Evolutionary conservation across 2,797 vertebrate genomes (phyloP).

Genomic region (Caiman crocodilus): DNA sequence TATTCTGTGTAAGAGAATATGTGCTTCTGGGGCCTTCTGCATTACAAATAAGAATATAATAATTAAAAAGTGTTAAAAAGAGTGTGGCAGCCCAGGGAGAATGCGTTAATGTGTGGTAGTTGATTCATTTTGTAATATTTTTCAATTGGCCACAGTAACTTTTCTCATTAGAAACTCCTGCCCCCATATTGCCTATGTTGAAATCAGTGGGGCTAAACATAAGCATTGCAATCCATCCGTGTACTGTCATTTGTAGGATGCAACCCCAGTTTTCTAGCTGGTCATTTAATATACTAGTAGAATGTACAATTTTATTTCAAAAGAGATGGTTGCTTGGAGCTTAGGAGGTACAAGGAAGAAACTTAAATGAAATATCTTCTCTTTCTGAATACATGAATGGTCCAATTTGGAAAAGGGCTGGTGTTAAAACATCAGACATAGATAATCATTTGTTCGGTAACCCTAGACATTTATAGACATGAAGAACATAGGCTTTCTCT

Average conservation of each 20-base stretch:
- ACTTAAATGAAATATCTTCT: background rate
- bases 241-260: background rate
- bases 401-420: background rate
- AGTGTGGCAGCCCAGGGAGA: background rate
- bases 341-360: background rate
- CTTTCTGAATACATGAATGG: background rate
- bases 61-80: constrained; percentile 32
- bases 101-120: background rate
- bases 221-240: background rate
- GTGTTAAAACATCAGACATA: background rate
- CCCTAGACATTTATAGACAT: background rate
- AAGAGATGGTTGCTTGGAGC: background rate
- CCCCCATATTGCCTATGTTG: background rate
- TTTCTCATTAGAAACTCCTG: background rate
- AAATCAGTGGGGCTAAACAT: background rate
- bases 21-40: background rate
- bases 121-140: background rate
- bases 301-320: background rate
- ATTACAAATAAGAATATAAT: background rate
- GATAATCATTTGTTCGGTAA: constrained; percentile 7
- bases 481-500: background rate
- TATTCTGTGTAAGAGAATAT: too few species aligned
- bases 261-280: background rate
- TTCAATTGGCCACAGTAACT: background rate
- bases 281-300: background rate